Percentiles rank a stretch among this genome's conserved stretches.
phyloP scores from a whole-genome alignment of 2,797 vertebrate genomes.

The Pangasius krempfi region DNA sequence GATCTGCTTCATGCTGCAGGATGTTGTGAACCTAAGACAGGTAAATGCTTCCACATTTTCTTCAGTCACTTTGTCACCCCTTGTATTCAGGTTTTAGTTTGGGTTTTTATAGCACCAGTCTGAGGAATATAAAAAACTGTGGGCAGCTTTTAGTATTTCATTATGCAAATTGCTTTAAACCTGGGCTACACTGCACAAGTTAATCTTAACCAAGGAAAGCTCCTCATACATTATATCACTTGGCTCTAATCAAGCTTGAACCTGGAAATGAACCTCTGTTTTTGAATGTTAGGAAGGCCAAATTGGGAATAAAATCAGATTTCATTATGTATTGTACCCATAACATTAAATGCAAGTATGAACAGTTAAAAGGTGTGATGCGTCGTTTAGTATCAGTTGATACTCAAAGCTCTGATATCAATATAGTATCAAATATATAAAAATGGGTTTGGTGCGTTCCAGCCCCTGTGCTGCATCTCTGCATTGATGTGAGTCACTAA shows the following conservation, averaged over 20 bases:
- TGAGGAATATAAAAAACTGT: neutral
- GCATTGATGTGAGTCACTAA: neutral
- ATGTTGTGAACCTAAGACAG: slow-evolving; percentile 43
- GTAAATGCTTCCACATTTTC: slow-evolving; percentile 37
- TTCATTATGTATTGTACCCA: neutral
- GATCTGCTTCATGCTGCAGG: slow-evolving; percentile 30
- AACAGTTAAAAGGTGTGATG: neutral
- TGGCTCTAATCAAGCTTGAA: neutral
- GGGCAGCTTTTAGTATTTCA: neutral
- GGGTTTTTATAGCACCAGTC: neutral
- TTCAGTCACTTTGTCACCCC: neutral
- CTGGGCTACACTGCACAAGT: neutral
- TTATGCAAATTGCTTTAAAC: neutral
- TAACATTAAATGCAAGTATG: too few relatives aligned
- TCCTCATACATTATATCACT: neutral
- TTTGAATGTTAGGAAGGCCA: neutral
- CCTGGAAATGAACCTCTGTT: neutral
- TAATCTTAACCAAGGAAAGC: neutral
- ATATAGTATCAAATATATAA: neutral
- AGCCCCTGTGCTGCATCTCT: neutral
- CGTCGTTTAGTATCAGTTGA: neutral
- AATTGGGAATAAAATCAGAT: neutral
- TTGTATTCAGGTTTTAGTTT: neutral
- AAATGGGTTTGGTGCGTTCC: neutral
- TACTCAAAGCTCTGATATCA: neutral